phyloP scores from a whole-genome alignment of 2,797 vertebrate genomes.

The Phoxinus dragarum region DNA sequence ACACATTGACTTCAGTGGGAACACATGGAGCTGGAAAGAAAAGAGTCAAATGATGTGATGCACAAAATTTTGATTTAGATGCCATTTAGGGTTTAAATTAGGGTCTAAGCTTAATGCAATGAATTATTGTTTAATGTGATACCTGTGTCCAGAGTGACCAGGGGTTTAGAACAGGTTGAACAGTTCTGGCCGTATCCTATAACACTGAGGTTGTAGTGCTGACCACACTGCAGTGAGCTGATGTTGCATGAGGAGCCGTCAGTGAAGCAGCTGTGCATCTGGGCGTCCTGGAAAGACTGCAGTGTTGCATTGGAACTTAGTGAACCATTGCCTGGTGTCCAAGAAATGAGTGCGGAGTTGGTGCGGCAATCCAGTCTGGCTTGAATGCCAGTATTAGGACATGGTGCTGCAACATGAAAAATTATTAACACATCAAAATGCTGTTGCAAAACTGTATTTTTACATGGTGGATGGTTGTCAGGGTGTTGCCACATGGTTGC shows the following conservation, averaged over 20 bases:
- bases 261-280: slow-evolving; percentile 66
- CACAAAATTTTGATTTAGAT: not conserved
- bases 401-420: slow-evolving; percentile 70
- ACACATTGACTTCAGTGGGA: slow-evolving; percentile 66
- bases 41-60: not conserved
- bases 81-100: too few species aligned
- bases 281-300: not conserved
- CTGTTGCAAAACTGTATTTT: not conserved
- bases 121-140: slow-evolving; percentile 11
- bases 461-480: not conserved
- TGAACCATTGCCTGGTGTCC: slow-evolving; percentile 73
- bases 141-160: slow-evolving; percentile 68
- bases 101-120: not conserved
- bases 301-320: slow-evolving; percentile 67
- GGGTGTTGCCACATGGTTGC: not conserved
- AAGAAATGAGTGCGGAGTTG: slow-evolving; percentile 70
- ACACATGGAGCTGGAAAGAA: slow-evolving; percentile 73
- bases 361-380: slow-evolving; percentile 66
- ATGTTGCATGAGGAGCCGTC: slow-evolving; percentile 70
- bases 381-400: slow-evolving; percentile 66
- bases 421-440: not conserved
- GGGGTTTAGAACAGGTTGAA: slow-evolving; percentile 58
- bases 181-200: slow-evolving; percentile 69
- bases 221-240: slow-evolving; percentile 70
- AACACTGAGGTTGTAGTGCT: slow-evolving; percentile 70